These are phyloP conservation scores for Sebastes cheni DNA, from an alignment of 2,797 vertebrate genomes.

Conservation along the genomic window DNA sequence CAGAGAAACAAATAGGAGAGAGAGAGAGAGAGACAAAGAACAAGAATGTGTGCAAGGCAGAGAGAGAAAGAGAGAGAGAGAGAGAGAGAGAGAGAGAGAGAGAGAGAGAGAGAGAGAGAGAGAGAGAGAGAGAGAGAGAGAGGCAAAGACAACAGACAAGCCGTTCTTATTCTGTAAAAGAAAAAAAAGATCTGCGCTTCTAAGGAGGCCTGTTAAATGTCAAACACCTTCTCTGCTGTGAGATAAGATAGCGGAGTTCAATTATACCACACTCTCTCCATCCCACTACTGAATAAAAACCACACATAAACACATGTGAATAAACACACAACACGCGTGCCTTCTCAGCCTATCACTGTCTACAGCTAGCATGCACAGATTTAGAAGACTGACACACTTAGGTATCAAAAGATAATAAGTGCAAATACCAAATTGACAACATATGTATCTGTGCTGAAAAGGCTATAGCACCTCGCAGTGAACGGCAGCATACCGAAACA, in stretches of 20 bases:
- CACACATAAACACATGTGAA: slow-evolving; percentile 12
- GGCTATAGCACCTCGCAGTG: neutral
- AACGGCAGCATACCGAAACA: neutral
- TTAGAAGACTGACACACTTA: neutral
- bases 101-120: neutral
- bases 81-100: neutral
- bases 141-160: slow-evolving; percentile 20
- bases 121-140: neutral
- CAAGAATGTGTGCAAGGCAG: neutral
- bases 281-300: neutral
- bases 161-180: slow-evolving; percentile 20
- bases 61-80: neutral
- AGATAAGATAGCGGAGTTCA: slow-evolving; percentile 68
- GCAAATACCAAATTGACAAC: neutral
- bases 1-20: slow-evolving; percentile 16
- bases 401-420: neutral
- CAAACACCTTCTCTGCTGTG: slow-evolving; percentile 69
- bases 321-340: neutral
- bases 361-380: slow-evolving; percentile 1
- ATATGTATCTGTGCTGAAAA: neutral
- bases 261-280: slow-evolving; percentile 44
- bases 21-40: neutral
- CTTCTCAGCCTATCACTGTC: neutral
- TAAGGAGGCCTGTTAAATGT: slow-evolving; percentile 71
- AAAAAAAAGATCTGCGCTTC: slow-evolving; percentile 42